Evolutionary conservation across 2,888 invertebrate species (phyloP), one percentile per base, ranked within the genome.

Genomic region (Aphrophora alni): DNA sequence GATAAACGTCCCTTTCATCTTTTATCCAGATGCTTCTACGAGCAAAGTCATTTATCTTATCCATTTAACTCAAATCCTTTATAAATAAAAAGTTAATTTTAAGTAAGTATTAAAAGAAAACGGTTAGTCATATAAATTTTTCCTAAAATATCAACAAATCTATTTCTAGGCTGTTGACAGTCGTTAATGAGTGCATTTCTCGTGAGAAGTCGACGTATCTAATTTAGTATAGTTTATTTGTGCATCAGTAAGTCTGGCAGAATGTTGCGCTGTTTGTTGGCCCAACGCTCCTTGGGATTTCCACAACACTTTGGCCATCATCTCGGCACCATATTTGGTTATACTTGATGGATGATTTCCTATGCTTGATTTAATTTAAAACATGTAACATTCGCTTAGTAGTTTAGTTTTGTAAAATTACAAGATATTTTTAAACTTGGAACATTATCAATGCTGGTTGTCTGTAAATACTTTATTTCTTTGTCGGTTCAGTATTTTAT

Each of bases 51-150:
- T 44, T 14, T 14, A 44, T 44, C 44, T 14, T 44, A 17, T 10
- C 44, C 2, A 44, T 44, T 44, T 17, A 44, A 14, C 44, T 8
- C 17, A 2, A 44, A 14, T 59, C 3, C 3, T 33, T 21, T 21
- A 59, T 59, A 59, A 59, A 59, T 59, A 59, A 59, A 59, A 59
- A 59, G 59, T 59, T 59, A 59, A 59, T 59, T 59, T 59, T 59
- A 59, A 59, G 14, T 59, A 21, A 59, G 59, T 44, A 44, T n/a
- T 59, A 59, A 59, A 59, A 59, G 59, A 59, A 59, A n/a, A 59
- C 59, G 3, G 59, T 59, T 44, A 44, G 14, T 44, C 59, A 59
- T 59, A 21, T 59, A 59, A 59, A 59, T 59, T 59, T 59, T 59
- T 59, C 59, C 59, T 59, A 59, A 59, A 59, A 59, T 59, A 59